Conservation (phyloP, 2,888 invertebrate species). For the Elysia crispata region DNA sequence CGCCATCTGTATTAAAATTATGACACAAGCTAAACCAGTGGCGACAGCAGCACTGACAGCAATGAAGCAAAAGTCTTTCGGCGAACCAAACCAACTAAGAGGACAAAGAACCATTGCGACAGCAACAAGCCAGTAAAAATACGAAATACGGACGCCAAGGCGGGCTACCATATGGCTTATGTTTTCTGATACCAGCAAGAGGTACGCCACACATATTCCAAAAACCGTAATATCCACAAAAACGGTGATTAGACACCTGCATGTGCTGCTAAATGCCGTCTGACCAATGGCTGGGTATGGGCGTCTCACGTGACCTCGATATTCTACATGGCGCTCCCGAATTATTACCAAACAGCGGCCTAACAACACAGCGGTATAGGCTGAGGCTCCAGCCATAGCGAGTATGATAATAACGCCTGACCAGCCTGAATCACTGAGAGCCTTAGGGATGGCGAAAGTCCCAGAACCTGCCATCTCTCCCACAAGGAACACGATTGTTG, state of each 20-base stretch:
- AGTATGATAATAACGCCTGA: too few relatives aligned
- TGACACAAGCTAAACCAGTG: constrained; percentile 82
- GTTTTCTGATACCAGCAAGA: constrained; percentile 84
- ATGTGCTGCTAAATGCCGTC: not conserved
- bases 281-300: too few relatives aligned
- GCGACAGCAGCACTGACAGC: constrained; percentile 83
- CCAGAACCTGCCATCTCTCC: too few relatives aligned
- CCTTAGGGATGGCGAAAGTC: too few relatives aligned
- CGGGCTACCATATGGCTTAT: constrained; percentile 78
- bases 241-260: constrained; percentile 80
- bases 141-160: constrained; percentile 80
- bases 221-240: constrained; percentile 84
- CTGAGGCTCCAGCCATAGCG: too few relatives aligned
- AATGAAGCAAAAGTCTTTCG: constrained; percentile 92
- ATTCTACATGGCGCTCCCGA: too few relatives aligned
- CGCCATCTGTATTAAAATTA: constrained; percentile 83
- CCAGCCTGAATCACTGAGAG: too few relatives aligned
- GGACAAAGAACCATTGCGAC: constrained; percentile 87
- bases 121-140: constrained; percentile 89
- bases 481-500: too few relatives aligned
- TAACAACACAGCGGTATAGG: too few relatives aligned
- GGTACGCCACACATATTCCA: constrained; percentile 83
- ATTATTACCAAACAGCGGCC: too few relatives aligned
- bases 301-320: too few relatives aligned
- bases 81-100: constrained; percentile 91